phyloP scores from a whole-genome alignment of 53 echinoderm and acorn worm genomes.

The Patiria pectinifera region DNA sequence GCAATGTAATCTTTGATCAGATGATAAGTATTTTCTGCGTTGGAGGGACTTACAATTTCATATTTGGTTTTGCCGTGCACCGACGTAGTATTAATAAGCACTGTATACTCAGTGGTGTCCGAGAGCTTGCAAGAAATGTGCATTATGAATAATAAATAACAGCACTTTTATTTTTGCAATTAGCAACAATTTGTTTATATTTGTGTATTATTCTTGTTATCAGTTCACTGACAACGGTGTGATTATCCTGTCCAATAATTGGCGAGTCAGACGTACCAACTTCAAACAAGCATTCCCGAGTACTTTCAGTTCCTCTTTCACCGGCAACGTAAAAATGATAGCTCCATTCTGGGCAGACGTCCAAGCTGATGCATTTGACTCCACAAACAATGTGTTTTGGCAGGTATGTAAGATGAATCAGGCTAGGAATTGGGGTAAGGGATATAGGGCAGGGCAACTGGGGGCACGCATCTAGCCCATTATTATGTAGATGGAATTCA shows the following conservation, averaged over 20 bases:
- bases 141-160: too few relatives aligned
- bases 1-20: too few relatives aligned
- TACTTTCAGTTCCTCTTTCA: neutral
- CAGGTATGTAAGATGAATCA: conserved; percentile 20
- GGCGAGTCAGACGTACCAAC: neutral
- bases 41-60: too few relatives aligned
- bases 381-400: conserved; percentile 64
- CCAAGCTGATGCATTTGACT: conserved; percentile 3
- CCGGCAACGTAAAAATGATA: conserved; percentile 63
- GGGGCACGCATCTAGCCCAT: too few relatives aligned
- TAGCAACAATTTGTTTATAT: neutral
- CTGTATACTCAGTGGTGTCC: too few relatives aligned
- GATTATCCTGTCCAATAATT: neutral
- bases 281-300: neutral
- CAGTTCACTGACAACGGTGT: conserved; percentile 46
- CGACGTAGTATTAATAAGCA: too few relatives aligned
- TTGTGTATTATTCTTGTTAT: neutral
- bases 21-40: too few relatives aligned
- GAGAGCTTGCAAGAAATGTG: too few relatives aligned
- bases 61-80: too few relatives aligned
- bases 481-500: too few relatives aligned
- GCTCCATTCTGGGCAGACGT: conserved; percentile 94
- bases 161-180: neutral
- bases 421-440: too few relatives aligned
- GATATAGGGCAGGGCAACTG: too few relatives aligned